phyloP scores from a whole-genome alignment of 2,888 invertebrate genomes.

The Ctenicera cuprea region DNA sequence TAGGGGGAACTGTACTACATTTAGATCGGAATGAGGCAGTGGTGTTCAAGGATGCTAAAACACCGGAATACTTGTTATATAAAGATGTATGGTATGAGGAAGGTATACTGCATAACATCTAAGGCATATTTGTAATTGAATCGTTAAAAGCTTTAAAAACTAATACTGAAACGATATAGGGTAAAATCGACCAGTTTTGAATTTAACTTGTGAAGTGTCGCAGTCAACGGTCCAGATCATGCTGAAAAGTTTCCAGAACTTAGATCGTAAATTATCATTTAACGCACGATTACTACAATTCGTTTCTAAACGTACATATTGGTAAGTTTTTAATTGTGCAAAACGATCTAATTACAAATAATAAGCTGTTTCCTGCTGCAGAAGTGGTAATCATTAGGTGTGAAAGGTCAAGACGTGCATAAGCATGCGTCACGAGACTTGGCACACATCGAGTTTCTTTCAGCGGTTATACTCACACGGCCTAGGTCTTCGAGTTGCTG shows the following conservation, averaged over 20 bases:
- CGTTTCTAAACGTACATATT: background rate
- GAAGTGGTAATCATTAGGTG: conserved; percentile 36
- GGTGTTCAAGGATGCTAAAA: conserved; percentile 86
- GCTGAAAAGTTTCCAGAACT: too few relatives aligned
- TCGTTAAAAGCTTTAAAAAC: background rate
- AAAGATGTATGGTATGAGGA: conserved; percentile 58
- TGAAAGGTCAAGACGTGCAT: conserved; percentile 45
- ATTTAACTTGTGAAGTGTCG: too few relatives aligned
- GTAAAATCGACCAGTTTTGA: too few relatives aligned
- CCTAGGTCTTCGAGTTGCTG: conserved; percentile 78
- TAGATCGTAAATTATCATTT: too few relatives aligned
- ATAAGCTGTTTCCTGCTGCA: conserved; percentile 43
- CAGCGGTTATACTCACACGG: conserved; percentile 78
- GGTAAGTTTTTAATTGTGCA: background rate
- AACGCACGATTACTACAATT: background rate
- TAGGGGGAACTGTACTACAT: conserved; percentile 78
- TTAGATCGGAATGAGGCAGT: conserved; percentile 83
- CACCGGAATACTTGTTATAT: conserved; percentile 69
- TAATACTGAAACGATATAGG: background rate
- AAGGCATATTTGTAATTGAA: conserved; percentile 45
- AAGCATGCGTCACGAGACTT: conserved; percentile 69
- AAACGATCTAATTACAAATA: conserved; percentile 49
- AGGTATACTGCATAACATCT: conserved; percentile 48
- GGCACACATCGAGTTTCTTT: conserved; percentile 68
- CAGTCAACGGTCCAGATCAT: too few relatives aligned